Evolutionary conservation across 2,888 invertebrate genomes (phyloP), one percentile per base, ranked within the genome.

Genomic region (Lasioglossum oenotherae): DNA sequence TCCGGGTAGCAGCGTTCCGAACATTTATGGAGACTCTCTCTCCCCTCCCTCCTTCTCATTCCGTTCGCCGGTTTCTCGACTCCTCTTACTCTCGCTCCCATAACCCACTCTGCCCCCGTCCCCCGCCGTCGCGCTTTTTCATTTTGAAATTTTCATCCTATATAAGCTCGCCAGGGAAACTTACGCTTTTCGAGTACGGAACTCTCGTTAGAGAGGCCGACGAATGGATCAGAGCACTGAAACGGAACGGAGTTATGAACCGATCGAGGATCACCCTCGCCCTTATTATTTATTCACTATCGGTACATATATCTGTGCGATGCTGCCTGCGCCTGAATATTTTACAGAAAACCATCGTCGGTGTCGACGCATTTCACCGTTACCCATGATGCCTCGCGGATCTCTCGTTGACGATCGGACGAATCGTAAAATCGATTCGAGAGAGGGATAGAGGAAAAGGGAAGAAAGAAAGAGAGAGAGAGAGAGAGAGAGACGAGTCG

Each of bases 231-330:
- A 27, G 78, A 81, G 74, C 72, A 41, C 77, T 46, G 80, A 83
- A 87, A 82, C 81, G 86, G 78, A 86, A 86, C 81, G 69, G 83
- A 90, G 85, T 90, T 90, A 90, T 90, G 90, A 90, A 85, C 84
- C 87, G 88, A 90, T 88, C 88, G 88, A 44, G 84, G 81, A 85
- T 88, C 81, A 74, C 75, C 78, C 85, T 64, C 77, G 38, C 12
- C 81, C 82, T 80, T 84, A 80, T 90, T 88, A 90, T 85, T 91
- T 91, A 91, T 91, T 91, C 91, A 91, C 85, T 80, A 86, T 86
- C 71, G 85, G 84, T 75, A 81, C 86, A 85, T 87, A 86, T 88
- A 91, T 87, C 87, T 81, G 84, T 71, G 83, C 81, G 87, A 76
- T 82, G 82, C 78, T 82, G 82, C 64, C 78, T 80, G 76, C 69